A percentile compares a stretch with the other conserved stretches of the same genome.
phyloP scores from a whole-genome alignment of 2,113 vertebrate genomes.

The Tor tambroides region DNA sequence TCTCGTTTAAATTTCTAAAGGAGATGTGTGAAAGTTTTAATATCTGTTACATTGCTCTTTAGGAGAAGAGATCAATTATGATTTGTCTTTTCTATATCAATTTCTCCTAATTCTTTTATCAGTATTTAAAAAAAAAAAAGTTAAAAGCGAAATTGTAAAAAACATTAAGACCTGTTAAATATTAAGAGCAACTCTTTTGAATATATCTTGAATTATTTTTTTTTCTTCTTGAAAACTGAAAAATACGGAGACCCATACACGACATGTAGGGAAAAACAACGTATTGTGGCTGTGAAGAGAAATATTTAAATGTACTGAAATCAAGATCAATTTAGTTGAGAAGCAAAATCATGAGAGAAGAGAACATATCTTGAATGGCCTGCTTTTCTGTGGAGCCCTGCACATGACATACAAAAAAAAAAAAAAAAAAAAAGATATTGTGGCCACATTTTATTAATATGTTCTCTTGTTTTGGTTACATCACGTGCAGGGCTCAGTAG shows the following conservation, averaged over 20 bases:
- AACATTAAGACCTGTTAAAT: neutral
- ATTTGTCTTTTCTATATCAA: too few relatives aligned
- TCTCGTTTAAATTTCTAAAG: neutral
- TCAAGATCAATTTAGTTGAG: neutral
- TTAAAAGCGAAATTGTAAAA: neutral
- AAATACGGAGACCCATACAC: neutral
- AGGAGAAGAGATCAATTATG: neutral
- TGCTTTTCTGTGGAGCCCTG: too few relatives aligned
- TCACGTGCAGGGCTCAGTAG: too few relatives aligned
- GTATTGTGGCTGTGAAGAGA: neutral
- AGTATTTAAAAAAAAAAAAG: neutral
- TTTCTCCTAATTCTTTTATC: too few relatives aligned
- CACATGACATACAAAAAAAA: too few relatives aligned
- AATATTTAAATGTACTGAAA: neutral
- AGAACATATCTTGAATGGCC: too few relatives aligned
- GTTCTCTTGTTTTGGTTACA: too few relatives aligned
- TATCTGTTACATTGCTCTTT: neutral
- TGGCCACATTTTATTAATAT: too few relatives aligned
- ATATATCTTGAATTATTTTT: neutral
- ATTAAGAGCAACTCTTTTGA: neutral
- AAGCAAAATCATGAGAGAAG: neutral
- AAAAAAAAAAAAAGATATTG: too few relatives aligned
- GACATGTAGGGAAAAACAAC: neutral
- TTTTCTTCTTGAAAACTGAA: neutral
- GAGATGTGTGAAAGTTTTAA: neutral